phyloP scores from a whole-genome alignment of 30 jellyfish, hydroid and myxozoan genomes.

The Hydractinia symbiolongicarpus region DNA sequence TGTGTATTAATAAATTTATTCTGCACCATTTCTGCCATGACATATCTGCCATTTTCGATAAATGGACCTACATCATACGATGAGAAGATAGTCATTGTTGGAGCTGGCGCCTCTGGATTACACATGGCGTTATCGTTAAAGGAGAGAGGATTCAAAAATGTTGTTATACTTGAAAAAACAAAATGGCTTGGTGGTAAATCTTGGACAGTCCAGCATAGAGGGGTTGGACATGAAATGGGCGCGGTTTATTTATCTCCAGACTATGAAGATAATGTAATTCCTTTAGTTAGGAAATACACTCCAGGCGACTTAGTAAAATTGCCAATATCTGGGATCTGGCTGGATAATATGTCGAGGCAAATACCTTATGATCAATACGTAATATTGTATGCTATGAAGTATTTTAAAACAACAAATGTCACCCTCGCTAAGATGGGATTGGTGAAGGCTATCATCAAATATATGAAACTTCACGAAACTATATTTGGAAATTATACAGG shows the following conservation, averaged over 20 bases:
- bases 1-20: too few species aligned
- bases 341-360: slow-evolving; percentile 36
- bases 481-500: slow-evolving; percentile 73
- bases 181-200: slow-evolving; percentile 77
- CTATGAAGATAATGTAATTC: slow-evolving; percentile 55
- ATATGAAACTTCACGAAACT: slow-evolving; percentile 34
- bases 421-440: slow-evolving; percentile 19
- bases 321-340: slow-evolving; percentile 69
- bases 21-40: background rate
- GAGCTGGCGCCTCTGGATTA: slow-evolving; percentile 93
- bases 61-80: slow-evolving; percentile 60
- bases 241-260: slow-evolving; percentile 74
- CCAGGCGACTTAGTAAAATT: slow-evolving; percentile 44
- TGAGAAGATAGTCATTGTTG: slow-evolving; percentile 81
- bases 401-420: slow-evolving; percentile 34
- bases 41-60: background rate
- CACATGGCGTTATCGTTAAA: slow-evolving; percentile 86
- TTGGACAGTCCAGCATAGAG: slow-evolving; percentile 45
- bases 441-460: slow-evolving; percentile 32
- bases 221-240: slow-evolving; percentile 79
- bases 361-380: slow-evolving; percentile 37
- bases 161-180: slow-evolving; percentile 42
- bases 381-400: slow-evolving; percentile 25
- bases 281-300: slow-evolving; percentile 34
- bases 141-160: slow-evolving; percentile 55